Evolutionary conservation across 2,797 vertebrate genomes (phyloP), one percentile per base, ranked within the genome.

Genomic region (Eupleurogrammus muticus): DNA sequence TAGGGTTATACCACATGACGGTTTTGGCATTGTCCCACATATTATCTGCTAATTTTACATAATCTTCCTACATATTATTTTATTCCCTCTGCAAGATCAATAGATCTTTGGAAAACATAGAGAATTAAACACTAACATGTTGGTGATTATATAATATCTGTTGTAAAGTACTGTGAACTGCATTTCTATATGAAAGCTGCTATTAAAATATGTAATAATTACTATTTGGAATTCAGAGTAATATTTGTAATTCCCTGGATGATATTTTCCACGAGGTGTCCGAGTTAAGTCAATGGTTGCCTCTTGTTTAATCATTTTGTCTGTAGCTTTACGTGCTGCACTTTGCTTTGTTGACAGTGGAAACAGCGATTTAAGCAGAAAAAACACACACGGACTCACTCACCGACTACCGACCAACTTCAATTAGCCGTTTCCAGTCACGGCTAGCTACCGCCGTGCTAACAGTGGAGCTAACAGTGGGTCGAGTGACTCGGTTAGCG

Each of bases 371-470:
- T 16, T 0, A 5, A 34, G 46, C n/a, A 7, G 3, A 46, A 13
- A 71, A 20, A 3, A 54, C 32, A 4, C 16, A 53, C 21, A 59
- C 19, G 9, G n/a, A 55, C 44, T 60, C 4, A 2, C 52, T 17
- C 38, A 20, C 1, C 8, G n/a, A 55, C 32, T 19, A 16, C n/a
- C n/a, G n/a, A 48, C 34, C 36, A 52, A 75, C 55, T 74, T 65
- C 20, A 56, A 64, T 75, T 48, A 75, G 81, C 83, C 52, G 54
- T 63, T 76, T 52, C 17, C 48, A 63, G 38, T 9, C 7, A 16
- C 17, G 56, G 78, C 75, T 85, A 80, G 70, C 80, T 81, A 61
- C 49, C 59, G 5, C 12, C 16, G 12, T 2, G 14, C 20, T 9
- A 13, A 13, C 9, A 48, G 58, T 19, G 36, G 12, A 50, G 35